These are phyloP conservation scores for Drosophila seguyi DNA, from an alignment of 1,140 invertebrate species.

Conservation along the genomic window DNA sequence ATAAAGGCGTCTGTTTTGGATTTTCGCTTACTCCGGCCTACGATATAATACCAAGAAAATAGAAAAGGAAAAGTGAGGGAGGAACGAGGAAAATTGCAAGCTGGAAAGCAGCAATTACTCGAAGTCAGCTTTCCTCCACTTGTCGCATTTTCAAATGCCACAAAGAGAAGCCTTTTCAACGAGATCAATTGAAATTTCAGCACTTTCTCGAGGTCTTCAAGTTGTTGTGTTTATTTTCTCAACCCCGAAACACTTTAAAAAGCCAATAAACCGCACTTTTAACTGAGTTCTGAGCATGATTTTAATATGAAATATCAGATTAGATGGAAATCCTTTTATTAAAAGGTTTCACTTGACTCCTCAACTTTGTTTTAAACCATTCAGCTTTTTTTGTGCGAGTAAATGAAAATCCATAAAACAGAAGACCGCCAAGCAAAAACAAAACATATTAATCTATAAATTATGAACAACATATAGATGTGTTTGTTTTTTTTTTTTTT, in stretches of 20 bases:
- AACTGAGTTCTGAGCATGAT: no score
- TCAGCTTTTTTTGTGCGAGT: not conserved
- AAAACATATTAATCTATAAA: constrained; percentile 50
- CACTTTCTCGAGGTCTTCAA: not conserved
- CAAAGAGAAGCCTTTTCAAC: not conserved
- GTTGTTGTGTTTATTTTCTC: not conserved
- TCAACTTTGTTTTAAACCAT: not conserved
- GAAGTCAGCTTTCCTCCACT: not conserved
- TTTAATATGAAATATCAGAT: not conserved
- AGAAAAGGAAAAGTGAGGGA: not conserved
- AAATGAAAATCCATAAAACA: constrained; percentile 31
- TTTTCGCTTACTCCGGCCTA: constrained; percentile 35
- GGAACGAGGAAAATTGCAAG: not conserved
- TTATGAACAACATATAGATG: constrained; percentile 37
- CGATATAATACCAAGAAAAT: constrained; percentile 8
- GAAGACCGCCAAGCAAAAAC: constrained; percentile 19
- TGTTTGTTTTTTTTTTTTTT: constrained; percentile 58
- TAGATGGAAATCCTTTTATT: not conserved
- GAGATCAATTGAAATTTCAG: not conserved
- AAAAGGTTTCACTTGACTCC: constrained; percentile 24
- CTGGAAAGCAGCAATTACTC: constrained; percentile 7
- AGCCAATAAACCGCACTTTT: not conserved
- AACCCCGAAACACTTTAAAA: not conserved
- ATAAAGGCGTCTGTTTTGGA: constrained; percentile 37
- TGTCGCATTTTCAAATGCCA: not conserved